These are phyloP conservation scores for Hippocampus kuda DNA, from an alignment of 2,797 vertebrate genomes.

Conservation along the genomic window DNA sequence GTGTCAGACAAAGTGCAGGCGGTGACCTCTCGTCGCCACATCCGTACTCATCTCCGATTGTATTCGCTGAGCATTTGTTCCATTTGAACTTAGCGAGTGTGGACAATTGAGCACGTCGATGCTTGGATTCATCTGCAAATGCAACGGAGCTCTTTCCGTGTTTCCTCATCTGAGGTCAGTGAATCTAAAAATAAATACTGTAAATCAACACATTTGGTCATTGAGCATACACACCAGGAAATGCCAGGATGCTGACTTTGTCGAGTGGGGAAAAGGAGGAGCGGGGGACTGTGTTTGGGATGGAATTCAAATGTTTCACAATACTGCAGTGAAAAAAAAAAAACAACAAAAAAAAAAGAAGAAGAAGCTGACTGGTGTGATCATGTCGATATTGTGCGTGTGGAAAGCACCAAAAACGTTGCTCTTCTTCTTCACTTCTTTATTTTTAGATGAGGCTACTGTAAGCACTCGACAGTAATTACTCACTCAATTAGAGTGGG, in stretches of 20 bases:
- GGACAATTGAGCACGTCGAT: no score
- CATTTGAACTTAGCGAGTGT: no score
- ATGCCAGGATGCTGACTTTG: neutral
- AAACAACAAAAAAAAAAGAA: neutral
- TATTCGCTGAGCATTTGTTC: no score
- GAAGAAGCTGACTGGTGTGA: neutral
- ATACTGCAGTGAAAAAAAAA: neutral
- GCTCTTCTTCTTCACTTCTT: neutral
- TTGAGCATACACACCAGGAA: neutral
- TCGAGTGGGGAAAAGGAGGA: neutral
- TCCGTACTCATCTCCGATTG: neutral
- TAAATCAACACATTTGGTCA: no score
- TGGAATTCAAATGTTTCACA: neutral
- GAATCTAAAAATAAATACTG: no score
- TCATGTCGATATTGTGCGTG: neutral
- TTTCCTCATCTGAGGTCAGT: no score
- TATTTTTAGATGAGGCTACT: neutral
- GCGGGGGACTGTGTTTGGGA: neutral
- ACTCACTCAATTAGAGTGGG: neutral
- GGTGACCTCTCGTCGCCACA: neutral
- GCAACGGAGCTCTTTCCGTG: no score
- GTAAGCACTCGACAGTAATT: neutral
- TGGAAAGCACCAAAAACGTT: conserved; percentile 48
- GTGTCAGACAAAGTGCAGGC: neutral
- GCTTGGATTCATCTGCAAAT: no score